A percentile compares a stretch with the other conserved stretches of the same genome.
Evolutionary conservation across 2,888 invertebrate species (phyloP).

Genomic region (Subacronicta megacephala): DNA sequence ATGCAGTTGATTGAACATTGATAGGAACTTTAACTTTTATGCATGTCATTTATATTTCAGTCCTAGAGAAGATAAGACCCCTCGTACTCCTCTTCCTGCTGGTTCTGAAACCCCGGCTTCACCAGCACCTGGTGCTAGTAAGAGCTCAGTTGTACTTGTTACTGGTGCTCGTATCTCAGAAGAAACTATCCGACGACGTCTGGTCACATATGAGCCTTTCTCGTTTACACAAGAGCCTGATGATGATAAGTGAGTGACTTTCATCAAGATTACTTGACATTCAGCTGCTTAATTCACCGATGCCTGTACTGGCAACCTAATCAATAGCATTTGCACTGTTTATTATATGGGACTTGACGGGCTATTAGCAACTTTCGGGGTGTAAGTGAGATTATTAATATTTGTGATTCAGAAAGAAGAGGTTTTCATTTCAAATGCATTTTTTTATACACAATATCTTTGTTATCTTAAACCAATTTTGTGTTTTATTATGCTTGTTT

Average conservation of each 20-base stretch:
- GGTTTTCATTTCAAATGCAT: too few species aligned
- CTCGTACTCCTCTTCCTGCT: constrained; percentile 53
- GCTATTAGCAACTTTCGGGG: too few species aligned
- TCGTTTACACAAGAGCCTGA: constrained; percentile 78
- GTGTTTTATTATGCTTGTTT: too few species aligned
- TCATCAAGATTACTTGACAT: not conserved
- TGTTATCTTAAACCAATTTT: too few species aligned
- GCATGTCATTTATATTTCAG: constrained; percentile 21
- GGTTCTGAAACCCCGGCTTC: constrained; percentile 68
- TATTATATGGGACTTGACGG: too few species aligned
- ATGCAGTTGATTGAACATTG: too few species aligned
- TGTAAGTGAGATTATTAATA: too few species aligned
- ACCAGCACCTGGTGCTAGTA: constrained; percentile 49
- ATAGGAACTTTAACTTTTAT: not conserved
- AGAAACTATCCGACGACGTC: constrained; percentile 79
- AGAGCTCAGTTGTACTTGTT: constrained; percentile 74
- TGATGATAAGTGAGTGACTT: constrained; percentile 77
- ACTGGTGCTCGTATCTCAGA: constrained; percentile 80
- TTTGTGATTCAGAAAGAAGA: too few species aligned
- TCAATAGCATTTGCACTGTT: too few species aligned
- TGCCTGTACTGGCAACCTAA: too few species aligned
- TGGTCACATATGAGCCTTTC: constrained; percentile 83
- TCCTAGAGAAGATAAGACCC: constrained; percentile 76
- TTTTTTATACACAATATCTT: too few species aligned
- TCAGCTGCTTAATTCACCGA: too few species aligned